Evolutionary conservation across 2,113 vertebrate species (phyloP).

Genomic region (Oxyruncus cristatus): DNA sequence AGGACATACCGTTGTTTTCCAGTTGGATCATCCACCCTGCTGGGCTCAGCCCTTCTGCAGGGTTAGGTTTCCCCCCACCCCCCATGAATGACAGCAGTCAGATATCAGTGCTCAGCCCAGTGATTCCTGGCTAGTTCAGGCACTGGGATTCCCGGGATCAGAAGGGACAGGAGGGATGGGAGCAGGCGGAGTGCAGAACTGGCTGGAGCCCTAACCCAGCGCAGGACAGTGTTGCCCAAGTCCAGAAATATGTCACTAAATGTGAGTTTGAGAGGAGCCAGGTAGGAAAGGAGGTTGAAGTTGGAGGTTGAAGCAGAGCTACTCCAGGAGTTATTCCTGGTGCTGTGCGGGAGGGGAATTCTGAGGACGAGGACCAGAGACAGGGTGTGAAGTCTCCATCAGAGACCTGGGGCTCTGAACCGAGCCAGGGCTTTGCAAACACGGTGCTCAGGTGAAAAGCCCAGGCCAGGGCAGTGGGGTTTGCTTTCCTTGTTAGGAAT

Average conservation of each 20-base stretch:
- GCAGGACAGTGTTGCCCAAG: not conserved
- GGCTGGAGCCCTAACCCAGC: not conserved
- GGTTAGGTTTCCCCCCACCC: not conserved
- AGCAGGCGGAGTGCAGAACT: not conserved
- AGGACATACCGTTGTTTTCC: not conserved
- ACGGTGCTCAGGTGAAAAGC: not conserved
- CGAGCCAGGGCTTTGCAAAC: not conserved
- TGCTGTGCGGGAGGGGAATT: not conserved
- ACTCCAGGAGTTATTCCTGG: not conserved
- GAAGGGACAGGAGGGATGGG: not conserved
- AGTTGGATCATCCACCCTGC: accelerated
- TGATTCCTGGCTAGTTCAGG: not conserved
- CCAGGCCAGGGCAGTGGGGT: not conserved
- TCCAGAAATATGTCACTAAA: accelerated
- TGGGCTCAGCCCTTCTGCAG: not conserved
- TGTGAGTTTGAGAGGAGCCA: not conserved
- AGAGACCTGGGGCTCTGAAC: not conserved
- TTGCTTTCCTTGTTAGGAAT: not conserved
- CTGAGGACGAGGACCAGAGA: not conserved
- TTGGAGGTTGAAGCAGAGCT: not conserved
- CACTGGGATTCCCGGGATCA: not conserved
- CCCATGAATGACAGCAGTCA: not conserved
- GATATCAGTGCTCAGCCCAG: not conserved
- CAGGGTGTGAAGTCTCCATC: not conserved
- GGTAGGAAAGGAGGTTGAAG: not conserved